Evolutionary conservation across 1,140 invertebrate genomes (phyloP).

Genomic region (Zaprionus ghesquierei): DNA sequence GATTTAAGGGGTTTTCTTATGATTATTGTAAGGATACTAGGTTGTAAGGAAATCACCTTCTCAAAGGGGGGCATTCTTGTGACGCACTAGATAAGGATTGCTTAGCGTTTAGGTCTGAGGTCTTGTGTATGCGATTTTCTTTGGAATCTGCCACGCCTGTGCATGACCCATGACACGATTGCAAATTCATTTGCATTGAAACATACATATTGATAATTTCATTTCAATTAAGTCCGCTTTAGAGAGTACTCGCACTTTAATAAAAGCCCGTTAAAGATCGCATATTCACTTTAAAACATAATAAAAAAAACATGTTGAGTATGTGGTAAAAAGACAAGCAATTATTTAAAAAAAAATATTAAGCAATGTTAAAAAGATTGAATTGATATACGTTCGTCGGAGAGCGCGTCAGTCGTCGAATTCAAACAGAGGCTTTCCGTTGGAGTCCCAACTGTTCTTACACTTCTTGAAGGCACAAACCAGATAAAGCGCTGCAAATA

Average conservation of each 20-base stretch:
- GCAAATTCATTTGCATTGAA: too few relatives aligned
- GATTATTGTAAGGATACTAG: not conserved
- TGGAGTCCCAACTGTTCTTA: conserved; percentile 86
- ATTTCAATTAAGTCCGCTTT: not conserved
- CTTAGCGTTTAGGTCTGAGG: too few relatives aligned
- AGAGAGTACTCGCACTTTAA: not conserved
- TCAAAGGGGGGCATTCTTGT: too few relatives aligned
- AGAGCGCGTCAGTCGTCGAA: conserved; percentile 62
- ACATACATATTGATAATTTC: too few relatives aligned
- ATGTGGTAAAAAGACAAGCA: conserved; percentile 6
- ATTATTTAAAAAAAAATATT: conserved; percentile 5
- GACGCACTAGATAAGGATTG: too few relatives aligned
- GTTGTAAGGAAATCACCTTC: not conserved
- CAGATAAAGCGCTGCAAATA: conserved; percentile 90
- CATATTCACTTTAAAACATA: conserved; percentile 15
- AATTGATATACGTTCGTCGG: conserved; percentile 1
- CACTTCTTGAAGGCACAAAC: conserved; percentile 93
- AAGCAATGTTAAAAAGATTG: not conserved
- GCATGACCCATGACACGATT: too few relatives aligned
- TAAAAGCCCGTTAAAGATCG: not conserved
- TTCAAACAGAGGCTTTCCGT: conserved; percentile 85
- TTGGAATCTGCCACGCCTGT: too few relatives aligned
- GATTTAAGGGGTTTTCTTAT: not conserved
- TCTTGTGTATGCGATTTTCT: too few relatives aligned
- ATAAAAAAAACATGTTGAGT: conserved; percentile 31